phyloP scores from a whole-genome alignment of 2,888 invertebrate genomes.

The Mythimna impura region DNA sequence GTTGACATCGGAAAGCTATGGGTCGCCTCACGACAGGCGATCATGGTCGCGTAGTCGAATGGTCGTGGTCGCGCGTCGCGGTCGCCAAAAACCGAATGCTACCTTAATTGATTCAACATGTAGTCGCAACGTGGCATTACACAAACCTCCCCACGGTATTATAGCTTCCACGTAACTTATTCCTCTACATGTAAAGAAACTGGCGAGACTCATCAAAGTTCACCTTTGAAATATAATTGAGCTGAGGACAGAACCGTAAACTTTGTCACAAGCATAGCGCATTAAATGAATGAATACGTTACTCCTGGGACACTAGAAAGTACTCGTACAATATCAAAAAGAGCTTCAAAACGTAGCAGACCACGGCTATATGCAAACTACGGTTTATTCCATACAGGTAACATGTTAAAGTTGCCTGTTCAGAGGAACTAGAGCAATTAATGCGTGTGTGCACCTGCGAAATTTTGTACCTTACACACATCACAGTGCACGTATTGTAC shows the following conservation, averaged over 20 bases:
- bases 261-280: constrained; percentile 15
- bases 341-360: not conserved
- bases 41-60: not conserved
- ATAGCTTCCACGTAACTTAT: constrained; percentile 1
- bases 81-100: not conserved
- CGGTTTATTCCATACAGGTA: constrained; percentile 7
- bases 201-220: not conserved
- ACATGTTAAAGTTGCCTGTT: not conserved
- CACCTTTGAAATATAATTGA: constrained; percentile 15
- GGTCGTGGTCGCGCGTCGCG: not conserved
- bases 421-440: constrained; percentile 12
- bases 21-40: not conserved
- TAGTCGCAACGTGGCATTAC: constrained; percentile 1
- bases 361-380: not conserved
- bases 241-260: not conserved
- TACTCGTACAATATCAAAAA: constrained; percentile 8
- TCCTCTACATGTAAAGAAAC: constrained; percentile 5
- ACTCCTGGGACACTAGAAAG: constrained; percentile 10
- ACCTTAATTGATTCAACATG: not conserved
- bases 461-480: constrained; percentile 3
- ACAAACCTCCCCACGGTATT: not conserved
- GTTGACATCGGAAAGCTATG: not conserved
- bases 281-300: constrained; percentile 10
- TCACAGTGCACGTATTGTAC: not conserved
- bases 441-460: constrained; percentile 4